Evolutionary conservation across 2,797 vertebrate species (phyloP).

Genomic region (Muscicapa striata): DNA sequence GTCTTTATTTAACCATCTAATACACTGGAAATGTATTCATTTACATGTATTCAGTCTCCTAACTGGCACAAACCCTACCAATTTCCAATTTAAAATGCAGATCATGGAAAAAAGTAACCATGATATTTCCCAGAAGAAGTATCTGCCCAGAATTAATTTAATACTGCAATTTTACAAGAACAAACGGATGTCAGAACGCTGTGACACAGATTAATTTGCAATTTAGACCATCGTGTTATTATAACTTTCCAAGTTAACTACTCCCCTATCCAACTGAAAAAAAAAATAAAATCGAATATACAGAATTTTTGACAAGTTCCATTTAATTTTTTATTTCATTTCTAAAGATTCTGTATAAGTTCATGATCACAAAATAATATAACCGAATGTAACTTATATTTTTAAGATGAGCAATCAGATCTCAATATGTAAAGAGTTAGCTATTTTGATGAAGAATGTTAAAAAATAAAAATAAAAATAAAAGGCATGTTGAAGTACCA

Average conservation of each 20-base stretch:
- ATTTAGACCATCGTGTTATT: not conserved
- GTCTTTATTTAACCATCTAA: not conserved
- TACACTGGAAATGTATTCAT: not conserved
- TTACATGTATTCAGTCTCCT: not conserved
- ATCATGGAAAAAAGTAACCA: constrained; percentile 29
- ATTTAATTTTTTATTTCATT: not conserved
- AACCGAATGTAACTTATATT: not conserved
- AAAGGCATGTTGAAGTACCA: not conserved
- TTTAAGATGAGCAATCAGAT: not conserved
- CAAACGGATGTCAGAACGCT: constrained; percentile 57
- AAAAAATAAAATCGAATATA: not conserved
- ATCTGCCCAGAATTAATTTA: constrained; percentile 47
- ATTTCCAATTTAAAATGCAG: not conserved
- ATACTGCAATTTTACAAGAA: constrained; percentile 55
- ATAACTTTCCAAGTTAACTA: constrained; percentile 41
- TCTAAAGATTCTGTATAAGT: not conserved
- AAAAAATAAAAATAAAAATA: not conserved
- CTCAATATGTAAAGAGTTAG: not conserved
- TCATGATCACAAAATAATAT: not conserved
- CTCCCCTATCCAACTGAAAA: not conserved
- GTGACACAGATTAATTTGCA: constrained; percentile 55
- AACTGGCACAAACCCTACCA: not conserved
- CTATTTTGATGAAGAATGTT: not conserved
- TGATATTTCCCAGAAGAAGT: constrained; percentile 33
- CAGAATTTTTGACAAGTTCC: not conserved